Conservation (phyloP, 2,113 vertebrate genomes). For the Elephas maximus region DNA sequence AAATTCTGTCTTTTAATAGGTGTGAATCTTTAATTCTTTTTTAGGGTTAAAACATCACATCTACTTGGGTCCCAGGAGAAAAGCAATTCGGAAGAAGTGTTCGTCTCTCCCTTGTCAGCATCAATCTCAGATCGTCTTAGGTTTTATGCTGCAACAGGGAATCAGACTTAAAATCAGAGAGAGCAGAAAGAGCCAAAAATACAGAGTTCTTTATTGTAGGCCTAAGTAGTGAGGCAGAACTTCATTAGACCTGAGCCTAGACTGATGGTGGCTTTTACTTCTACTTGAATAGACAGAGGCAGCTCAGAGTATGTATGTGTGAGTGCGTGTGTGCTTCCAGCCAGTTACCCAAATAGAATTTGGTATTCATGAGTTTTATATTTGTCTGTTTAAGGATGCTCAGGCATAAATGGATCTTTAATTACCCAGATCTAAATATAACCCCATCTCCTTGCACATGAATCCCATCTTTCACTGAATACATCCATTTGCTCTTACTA, state of each 20-base stretch:
- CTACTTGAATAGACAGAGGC: neutral
- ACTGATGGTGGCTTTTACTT: neutral
- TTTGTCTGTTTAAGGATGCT: slow-evolving; percentile 82
- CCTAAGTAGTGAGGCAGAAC: neutral
- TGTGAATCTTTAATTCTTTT: neutral
- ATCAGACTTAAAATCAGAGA: neutral
- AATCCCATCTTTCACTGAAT: slow-evolving; percentile 66
- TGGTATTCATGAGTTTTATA: slow-evolving; percentile 84
- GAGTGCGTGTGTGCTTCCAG: slow-evolving; percentile 2
- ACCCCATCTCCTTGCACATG: slow-evolving; percentile 48
- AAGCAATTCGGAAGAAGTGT: slow-evolving; percentile 25
- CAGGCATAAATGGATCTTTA: slow-evolving; percentile 82
- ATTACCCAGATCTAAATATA: slow-evolving; percentile 83
- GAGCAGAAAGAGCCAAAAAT: neutral
- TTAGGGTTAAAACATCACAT: slow-evolving; percentile 19
- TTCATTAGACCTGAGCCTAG: neutral
- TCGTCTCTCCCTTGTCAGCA: neutral
- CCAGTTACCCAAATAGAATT: slow-evolving; percentile 76
- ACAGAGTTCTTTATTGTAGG: neutral
- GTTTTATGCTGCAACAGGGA: neutral
- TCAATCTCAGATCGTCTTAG: neutral
- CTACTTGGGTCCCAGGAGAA: neutral
- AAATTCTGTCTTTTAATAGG: neutral
- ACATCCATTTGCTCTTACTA: slow-evolving; percentile 43
- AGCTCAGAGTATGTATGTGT: neutral